Evolutionary conservation across 2,797 vertebrate species (phyloP), one percentile per base, ranked within the genome.

Genomic region (Brachyrhaphis roseni): DNA sequence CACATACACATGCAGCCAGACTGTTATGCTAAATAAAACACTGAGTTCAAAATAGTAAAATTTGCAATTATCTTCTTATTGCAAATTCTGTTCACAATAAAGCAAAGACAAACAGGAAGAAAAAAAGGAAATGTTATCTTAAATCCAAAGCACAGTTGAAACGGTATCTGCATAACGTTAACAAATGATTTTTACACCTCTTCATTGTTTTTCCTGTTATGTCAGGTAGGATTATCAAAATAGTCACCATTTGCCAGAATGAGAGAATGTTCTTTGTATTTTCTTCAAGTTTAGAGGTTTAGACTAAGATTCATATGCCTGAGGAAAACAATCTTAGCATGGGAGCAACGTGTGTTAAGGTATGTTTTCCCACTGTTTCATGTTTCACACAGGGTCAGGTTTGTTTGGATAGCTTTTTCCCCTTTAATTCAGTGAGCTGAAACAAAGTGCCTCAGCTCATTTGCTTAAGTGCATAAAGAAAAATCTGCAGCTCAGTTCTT

Each of bases 81-180:
- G 39, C 62, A 80, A 85, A 91, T 90, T 82, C 71, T 72, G 43
- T 87, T 82, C 83, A 34, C 57, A 62, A 62, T 34, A 34, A 62
- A 66, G 18, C 34, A 39, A 66, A 66, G 34, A 66, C 59, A 36
- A 64, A 36, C 11, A 28, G 28, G 28, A 79, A 34, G 36, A 79
- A 78, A 41, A 62, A n/a, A 75, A 31, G 12, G 11, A 72, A 66
- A 26, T 43, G 2, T 5, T 28, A 57, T 66, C 16, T 18, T 39
- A 26, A 41, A 43, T 43, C 1, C 39, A 41, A 26, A 41, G 11
- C 20, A 23, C 66, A 68, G 36, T 18, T 68, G 66, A 68, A 68
- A 41, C 3, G 10, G 41, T n/a, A 68, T 41, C 23, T 41, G 15
- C 18, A 23, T 68, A 68, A 5, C 12, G 0, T 41, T 39, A 39